Evolutionary conservation across 2,113 vertebrate species (phyloP).

Genomic region (Pygathrix nemaeus): DNA sequence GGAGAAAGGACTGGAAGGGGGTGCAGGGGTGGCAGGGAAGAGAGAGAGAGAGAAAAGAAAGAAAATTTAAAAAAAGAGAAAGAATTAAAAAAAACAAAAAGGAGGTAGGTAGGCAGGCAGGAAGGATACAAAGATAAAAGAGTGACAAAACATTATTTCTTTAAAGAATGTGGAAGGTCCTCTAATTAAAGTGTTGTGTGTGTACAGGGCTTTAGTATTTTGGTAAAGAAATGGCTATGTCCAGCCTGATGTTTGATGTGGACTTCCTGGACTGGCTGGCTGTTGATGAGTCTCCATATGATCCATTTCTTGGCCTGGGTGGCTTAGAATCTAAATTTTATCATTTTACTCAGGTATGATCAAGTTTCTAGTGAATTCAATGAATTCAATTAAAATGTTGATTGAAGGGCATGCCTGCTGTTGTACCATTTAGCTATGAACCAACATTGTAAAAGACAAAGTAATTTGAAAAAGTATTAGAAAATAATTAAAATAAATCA

Average conservation of each 20-base stretch:
- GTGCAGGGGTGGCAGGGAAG: no score
- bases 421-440: not conserved
- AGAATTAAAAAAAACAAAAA: not conserved
- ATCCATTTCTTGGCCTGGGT: not conserved
- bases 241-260: not conserved
- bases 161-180: not conserved
- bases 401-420: not conserved
- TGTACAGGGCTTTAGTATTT: not conserved
- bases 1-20: not conserved
- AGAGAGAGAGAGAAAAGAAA: no score
- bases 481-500: slow-evolving; percentile 14
- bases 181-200: not conserved
- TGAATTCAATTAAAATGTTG: not conserved
- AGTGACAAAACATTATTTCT: not conserved
- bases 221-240: not conserved
- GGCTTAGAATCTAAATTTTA: not conserved
- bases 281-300: not conserved
- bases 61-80: not conserved
- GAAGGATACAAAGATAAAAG: not conserved
- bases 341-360: not conserved
- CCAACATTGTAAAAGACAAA: not conserved
- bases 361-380: not conserved
- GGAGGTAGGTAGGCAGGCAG: not conserved
- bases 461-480: not conserved
- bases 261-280: not conserved